A percentile compares a stretch with the other conserved stretches of the same genome.
Evolutionary conservation across 2,113 vertebrate species (phyloP).

Genomic region (Chloropsis hardwickii): DNA sequence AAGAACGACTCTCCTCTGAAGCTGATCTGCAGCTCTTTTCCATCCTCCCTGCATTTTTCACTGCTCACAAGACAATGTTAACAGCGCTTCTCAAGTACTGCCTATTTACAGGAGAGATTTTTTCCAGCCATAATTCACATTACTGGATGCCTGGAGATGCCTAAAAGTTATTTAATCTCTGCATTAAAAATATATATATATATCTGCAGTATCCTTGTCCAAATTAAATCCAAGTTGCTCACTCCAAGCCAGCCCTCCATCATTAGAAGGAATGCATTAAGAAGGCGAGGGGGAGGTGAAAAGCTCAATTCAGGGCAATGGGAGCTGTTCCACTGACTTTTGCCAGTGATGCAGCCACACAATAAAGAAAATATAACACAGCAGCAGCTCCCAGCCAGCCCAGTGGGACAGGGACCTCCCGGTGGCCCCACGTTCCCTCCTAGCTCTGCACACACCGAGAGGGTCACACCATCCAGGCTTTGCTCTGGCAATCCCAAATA

Average conservation of each 20-base stretch:
- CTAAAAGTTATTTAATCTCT: constrained; percentile 21
- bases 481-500: not conserved
- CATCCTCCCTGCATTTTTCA: not conserved
- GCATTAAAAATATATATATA: not conserved
- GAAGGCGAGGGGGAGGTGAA: not conserved
- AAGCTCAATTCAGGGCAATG: not conserved
- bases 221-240: constrained; percentile 24
- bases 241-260: not conserved
- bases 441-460: not conserved
- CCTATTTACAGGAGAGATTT: not conserved
- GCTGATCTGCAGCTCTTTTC: not conserved
- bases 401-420: not conserved
- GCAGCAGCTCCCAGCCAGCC: not conserved
- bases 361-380: not conserved
- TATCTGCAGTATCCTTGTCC: not conserved
- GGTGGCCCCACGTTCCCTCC: not conserved
- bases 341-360: fast-evolving
- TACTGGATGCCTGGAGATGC: not conserved
- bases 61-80: not conserved
- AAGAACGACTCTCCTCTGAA: not conserved
- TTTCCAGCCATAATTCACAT: not conserved
- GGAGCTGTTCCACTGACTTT: not conserved
- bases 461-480: not conserved
- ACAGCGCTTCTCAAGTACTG: not conserved
- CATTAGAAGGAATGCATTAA: not conserved